Conservation (phyloP, 2,888 invertebrate species). For the Rhagonycha fulva region DNA sequence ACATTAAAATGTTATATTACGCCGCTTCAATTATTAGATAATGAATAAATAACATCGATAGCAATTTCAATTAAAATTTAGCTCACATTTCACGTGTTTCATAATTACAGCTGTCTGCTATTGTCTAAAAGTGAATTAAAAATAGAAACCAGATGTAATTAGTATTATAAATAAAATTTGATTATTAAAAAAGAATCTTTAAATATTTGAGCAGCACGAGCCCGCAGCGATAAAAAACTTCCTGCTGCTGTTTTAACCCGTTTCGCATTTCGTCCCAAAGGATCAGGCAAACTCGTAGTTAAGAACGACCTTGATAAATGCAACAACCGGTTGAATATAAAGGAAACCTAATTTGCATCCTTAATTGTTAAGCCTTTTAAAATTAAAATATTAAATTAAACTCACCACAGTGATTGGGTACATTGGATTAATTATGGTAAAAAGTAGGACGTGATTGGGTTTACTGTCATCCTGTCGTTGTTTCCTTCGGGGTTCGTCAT, state of each 20-base stretch:
- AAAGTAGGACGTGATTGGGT: slow-evolving; percentile 94
- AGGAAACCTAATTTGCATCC: not conserved
- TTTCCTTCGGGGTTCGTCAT: slow-evolving; percentile 73
- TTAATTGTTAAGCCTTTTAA: not conserved
- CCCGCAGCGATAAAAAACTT: not conserved
- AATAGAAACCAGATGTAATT: not conserved
- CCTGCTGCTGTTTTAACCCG: not conserved
- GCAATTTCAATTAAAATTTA: not conserved
- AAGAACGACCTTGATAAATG: not conserved
- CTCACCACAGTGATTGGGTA: slow-evolving; percentile 99
- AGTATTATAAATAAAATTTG: not conserved
- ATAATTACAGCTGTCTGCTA: not conserved
- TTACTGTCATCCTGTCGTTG: slow-evolving; percentile 82
- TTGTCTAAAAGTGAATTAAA: not conserved
- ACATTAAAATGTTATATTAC: not conserved
- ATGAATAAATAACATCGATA: not conserved
- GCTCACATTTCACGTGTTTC: not conserved
- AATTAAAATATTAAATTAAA: slow-evolving; percentile 43
- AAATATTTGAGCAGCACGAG: not conserved
- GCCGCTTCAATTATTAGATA: not conserved
- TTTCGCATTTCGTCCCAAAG: not conserved
- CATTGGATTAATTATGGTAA: slow-evolving; percentile 97
- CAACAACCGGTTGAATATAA: not conserved
- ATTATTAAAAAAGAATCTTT: not conserved
- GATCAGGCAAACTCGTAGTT: not conserved